Conservation (phyloP, 2,888 invertebrate genomes). For the Pammene aurita region DNA sequence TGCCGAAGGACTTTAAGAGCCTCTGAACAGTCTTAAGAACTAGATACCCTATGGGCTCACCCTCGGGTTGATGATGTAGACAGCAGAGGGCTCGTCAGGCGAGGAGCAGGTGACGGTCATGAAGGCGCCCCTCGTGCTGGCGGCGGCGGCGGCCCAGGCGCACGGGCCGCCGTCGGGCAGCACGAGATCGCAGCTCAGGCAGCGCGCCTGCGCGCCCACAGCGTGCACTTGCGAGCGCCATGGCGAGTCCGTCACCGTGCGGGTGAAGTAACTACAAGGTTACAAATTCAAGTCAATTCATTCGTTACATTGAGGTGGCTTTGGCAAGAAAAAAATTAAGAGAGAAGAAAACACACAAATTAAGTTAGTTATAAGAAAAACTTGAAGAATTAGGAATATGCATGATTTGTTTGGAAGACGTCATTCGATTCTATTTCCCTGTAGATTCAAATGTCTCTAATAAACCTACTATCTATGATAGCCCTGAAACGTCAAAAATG, state of each 20-base stretch:
- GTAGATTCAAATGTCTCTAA: too few relatives aligned
- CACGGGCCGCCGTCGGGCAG: slow-evolving; percentile 85
- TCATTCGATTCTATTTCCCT: too few relatives aligned
- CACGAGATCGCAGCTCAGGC: slow-evolving; percentile 87
- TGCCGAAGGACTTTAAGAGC: too few relatives aligned
- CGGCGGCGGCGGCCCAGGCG: slow-evolving; percentile 83
- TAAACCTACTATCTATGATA: too few relatives aligned
- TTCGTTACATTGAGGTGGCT: neutral
- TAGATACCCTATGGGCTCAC: slow-evolving; percentile 77
- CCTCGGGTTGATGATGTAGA: slow-evolving; percentile 78
- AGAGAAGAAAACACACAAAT: too few relatives aligned
- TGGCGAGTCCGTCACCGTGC: slow-evolving; percentile 85
- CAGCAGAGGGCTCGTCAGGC: slow-evolving; percentile 85
- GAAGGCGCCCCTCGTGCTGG: slow-evolving; percentile 85
- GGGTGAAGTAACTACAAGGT: slow-evolving; percentile 87
- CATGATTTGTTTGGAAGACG: too few relatives aligned
- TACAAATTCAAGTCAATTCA: neutral
- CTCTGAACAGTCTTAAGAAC: neutral
- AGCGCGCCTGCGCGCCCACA: slow-evolving; percentile 77
- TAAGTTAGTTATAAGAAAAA: too few relatives aligned
- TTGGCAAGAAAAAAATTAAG: too few relatives aligned
- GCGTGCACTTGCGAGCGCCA: slow-evolving; percentile 88
- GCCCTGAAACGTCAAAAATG: too few relatives aligned
- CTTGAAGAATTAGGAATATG: too few relatives aligned
- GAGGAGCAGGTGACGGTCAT: slow-evolving; percentile 89